Base-by-base conservation (phyloP, 2,888 invertebrate species). In the Eledona agricola region DNA sequence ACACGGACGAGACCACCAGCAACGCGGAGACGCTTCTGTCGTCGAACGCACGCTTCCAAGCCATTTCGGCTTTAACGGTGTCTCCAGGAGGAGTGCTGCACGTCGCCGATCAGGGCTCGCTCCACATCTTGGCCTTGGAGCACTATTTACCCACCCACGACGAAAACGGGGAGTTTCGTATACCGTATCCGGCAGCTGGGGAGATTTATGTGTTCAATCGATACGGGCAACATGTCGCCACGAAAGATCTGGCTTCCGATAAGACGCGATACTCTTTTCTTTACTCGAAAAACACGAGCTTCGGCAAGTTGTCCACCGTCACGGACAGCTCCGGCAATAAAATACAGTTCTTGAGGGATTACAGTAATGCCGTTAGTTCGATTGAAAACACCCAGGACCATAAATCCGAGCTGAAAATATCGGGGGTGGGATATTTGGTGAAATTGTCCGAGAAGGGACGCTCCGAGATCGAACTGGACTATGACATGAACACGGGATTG, bases 21-120 rank as follows among this genome's bases (percentile, higher is more conserved):
- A 90, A 89, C 72, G 89, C 91, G 1, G 90, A 90, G 75, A 93
- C 92, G 12, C 77, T 94, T 58, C 77, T 95, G 11, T 94, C 95
- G 1, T 92, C 93, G 2, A 94, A 94, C 72, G 93, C 94, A 0
- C 87, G 90, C 72, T 93, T 96, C 78, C 57, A 57, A 66, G 87
- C 90, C 2, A 90, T 92, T 72, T 91, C 91, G 22, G 92, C 96
- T 5, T 82, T 98, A 25, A 90, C 95, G 5, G 94, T 97, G 22
- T 93, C 96, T 16, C 94, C 96, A 19, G 95, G 96, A 73, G 96
- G 96, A n/a, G 90, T 94, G 46, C 81, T 98, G 29, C 93, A 96
- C 77, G 89, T 98, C 38, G 94, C 96, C 22, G 98, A 99, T 80
- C 93, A 95, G 83, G 91, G 90, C 35, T 91, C 90, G 2, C 78